Evolutionary conservation across 2,113 vertebrate species (phyloP), one percentile per base, ranked within the genome.

Genomic region (Mirza zaza): DNA sequence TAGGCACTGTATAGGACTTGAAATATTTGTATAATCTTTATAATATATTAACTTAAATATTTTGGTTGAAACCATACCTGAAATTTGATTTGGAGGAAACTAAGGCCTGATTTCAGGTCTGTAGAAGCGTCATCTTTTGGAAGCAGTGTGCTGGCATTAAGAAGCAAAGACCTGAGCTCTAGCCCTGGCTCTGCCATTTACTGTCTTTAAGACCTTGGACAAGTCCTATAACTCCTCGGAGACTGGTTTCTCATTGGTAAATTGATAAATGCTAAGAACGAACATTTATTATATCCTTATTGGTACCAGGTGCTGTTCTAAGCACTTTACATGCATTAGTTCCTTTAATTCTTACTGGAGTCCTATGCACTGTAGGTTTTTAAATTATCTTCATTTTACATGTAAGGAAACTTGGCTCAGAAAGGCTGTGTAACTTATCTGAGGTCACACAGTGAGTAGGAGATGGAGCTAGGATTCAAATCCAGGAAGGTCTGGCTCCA

Each of bases 321-420:
- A 73, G 21, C 17, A 52, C 68, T 90, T 79, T 42, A 39, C 34
- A 11, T 55, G 5, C 59, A 59, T 92, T 71, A 36, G 29, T 80
- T 91, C 39, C 67, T 73, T 93, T 61, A 87, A 21, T 92, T 90
- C 65, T 90, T 63, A 76, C 23, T 61, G 29, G 29, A 90, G 21
- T 68, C 32, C 34, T 50, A 0, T 18, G 17, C 14, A 13, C 77
- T 61, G 1, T 76, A 65, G 34, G 17, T 34, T 87, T 90, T 87
- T 13, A 59, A 65, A 90, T 86, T 63, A 39, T 55, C 75, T 93
- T 93, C 52, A 20, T 95, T 85, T 91, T 94, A 45, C 12, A 32
- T 71, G 2, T 67, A 65, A 90, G n/a, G 48, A 92, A 85, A 59
- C 20, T 2, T 68, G 32, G 7, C 42, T 95, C 27, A 90, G 85